Evolutionary conservation across 2,888 invertebrate species (phyloP), one percentile per base, ranked within the genome.

Genomic region (Cheilosia urbana): DNA sequence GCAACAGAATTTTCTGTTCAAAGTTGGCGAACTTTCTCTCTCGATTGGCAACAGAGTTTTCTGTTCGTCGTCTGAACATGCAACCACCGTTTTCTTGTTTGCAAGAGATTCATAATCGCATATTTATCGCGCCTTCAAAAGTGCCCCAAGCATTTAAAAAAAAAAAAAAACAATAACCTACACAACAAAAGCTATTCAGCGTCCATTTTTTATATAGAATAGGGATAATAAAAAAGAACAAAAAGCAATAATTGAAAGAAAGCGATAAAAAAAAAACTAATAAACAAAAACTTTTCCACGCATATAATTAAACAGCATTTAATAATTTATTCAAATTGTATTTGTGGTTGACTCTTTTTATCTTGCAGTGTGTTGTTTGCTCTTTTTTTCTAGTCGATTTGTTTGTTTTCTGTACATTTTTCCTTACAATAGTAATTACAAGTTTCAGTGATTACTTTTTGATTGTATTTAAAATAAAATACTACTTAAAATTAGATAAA

Each of bases 311-410:
- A 84, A 79, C 58, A 84, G 57, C 63, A 57, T 51, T 60, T 62
- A 71, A 80, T 76, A 80, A 75, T 84, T 80, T 75, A 79, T 80
- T 80, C 79, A 84, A 71, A 80, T 84, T 80, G 63, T 76, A 80
- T 84, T 84, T 84, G 71, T 78, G 65, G 68, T 72, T 72, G 68
- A 75, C 65, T 69, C 49, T 37, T 47, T 47, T 68, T 17, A 17
- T 69, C 45, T 62, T 37, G 21, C 57, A 21, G 37, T 76, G 51
- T 55, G 69, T 65, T 73, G 63, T 65, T 79, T 68, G n/a, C 37
- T 34, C 40, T 47, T 57, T 58, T 27, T 66, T 66, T 37, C 24
- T 49, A 51, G 51, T 53, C 45, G 21, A 4, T 57, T 57, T 9
- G 7, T 27, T 60, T 55, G 3, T 37, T 37, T 75, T 68, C 66